Percentiles rank a stretch among this genome's conserved stretches.
Conservation (phyloP, 92 coral and sea anemone genomes). For the Phenganax subtilis region DNA sequence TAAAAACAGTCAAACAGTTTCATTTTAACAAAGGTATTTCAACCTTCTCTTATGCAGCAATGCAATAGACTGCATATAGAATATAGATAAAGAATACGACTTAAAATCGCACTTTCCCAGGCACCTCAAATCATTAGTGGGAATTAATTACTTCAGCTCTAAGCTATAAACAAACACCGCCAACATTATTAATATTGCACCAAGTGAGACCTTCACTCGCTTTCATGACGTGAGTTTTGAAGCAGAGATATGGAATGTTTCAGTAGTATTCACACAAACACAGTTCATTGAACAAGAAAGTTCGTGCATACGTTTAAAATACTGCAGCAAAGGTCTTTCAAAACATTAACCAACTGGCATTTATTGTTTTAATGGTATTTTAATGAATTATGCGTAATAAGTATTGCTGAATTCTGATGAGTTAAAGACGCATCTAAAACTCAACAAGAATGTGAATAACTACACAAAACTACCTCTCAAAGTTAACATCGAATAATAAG, state of each 20-base stretch:
- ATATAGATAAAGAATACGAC: no score
- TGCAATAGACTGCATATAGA: no score
- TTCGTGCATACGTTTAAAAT: neutral
- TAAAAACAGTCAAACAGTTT: no score
- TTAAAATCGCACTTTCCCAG: neutral
- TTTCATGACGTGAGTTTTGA: slow-evolving; percentile 5
- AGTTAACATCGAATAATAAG: no score
- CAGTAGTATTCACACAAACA: slow-evolving; percentile 1
- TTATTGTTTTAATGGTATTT: neutral
- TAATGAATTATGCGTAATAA: neutral
- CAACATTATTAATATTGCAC: slow-evolving; percentile 15
- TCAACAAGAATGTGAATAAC: neutral
- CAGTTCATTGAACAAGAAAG: slow-evolving; percentile 16
- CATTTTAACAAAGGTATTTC: no score
- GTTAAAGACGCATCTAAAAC: neutral
- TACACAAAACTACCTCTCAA: neutral
- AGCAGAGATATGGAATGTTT: neutral
- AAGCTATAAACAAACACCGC: slow-evolving; percentile 31
- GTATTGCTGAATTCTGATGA: slow-evolving; percentile 1
- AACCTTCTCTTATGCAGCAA: no score
- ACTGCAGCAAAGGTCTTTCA: neutral
- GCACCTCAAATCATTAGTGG: slow-evolving; percentile 10
- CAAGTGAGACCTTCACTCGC: neutral
- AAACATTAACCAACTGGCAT: neutral
- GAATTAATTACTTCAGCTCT: slow-evolving; percentile 28